Evolutionary conservation across 35 echinoderm and acorn worm genomes (phyloP).

Genomic region (Ptychodera flava): DNA sequence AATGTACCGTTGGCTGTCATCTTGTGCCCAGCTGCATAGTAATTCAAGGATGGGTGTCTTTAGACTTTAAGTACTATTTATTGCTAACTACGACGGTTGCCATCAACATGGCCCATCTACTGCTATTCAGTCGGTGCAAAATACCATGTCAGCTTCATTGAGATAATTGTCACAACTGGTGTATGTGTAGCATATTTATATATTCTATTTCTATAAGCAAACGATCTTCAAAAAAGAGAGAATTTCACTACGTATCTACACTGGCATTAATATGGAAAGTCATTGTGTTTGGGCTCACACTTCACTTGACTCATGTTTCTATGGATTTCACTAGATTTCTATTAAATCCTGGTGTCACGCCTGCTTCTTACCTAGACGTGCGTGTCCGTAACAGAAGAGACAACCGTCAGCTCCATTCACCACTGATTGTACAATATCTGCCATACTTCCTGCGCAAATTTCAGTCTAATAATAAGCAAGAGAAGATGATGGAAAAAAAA

Average conservation of each 20-base stretch:
- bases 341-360: no score
- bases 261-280: no score
- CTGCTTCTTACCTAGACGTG: slow-evolving; percentile 71
- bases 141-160: no score
- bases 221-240: no score
- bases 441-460: slow-evolving; percentile 88
- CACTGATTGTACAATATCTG: slow-evolving; percentile 88
- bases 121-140: neutral
- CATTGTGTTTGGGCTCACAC: no score
- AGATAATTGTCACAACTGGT: no score
- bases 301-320: no score
- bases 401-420: slow-evolving; percentile 98
- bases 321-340: no score
- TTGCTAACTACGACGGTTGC: neutral
- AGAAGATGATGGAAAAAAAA: no score
- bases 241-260: no score
- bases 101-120: neutral
- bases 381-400: slow-evolving; percentile 94
- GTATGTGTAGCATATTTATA: no score
- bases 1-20: neutral
- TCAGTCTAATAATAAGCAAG: slow-evolving; percentile 81
- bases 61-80: slow-evolving; percentile 2
- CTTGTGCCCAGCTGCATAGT: neutral
- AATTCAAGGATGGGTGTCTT: neutral
- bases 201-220: no score